These are phyloP conservation scores for Bos javanicus DNA, from an alignment of 2,113 vertebrate species.

Conservation along the genomic window DNA sequence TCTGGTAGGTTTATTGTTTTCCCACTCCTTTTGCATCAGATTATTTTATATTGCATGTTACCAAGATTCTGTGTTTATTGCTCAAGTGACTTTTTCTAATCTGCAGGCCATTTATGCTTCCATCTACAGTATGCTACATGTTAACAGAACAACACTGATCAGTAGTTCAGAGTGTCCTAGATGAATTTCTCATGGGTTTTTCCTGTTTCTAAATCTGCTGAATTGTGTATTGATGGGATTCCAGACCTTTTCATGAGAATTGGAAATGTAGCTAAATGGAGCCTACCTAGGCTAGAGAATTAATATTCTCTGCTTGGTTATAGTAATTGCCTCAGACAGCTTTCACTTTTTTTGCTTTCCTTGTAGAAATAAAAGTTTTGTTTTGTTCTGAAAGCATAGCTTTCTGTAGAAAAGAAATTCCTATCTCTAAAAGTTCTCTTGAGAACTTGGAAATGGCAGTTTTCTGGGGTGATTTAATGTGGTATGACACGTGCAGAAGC, in stretches of 20 bases:
- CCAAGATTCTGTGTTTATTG: constrained; percentile 32
- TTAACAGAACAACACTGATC: neutral
- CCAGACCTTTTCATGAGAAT: neutral
- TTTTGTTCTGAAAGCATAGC: constrained; percentile 76
- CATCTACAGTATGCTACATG: neutral
- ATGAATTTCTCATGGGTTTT: constrained; percentile 5
- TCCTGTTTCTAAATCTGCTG: neutral
- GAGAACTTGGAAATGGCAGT: constrained; percentile 65
- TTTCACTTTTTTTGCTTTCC: constrained; percentile 29
- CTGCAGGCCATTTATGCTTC: neutral
- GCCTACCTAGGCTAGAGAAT: neutral
- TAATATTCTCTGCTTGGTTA: neutral
- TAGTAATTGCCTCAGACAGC: neutral
- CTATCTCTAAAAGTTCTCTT: constrained; percentile 79
- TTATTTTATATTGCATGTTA: constrained; percentile 25
- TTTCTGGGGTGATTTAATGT: constrained; percentile 69
- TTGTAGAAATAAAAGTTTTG: constrained; percentile 39
- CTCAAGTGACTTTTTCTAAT: constrained; percentile 27
- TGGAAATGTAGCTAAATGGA: neutral
- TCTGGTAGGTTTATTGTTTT: constrained; percentile 34
- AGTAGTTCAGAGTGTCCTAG: neutral
- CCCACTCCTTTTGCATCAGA: constrained; percentile 29
- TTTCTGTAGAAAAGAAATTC: constrained; percentile 73
- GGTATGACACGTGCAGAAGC: neutral
- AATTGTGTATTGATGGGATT: neutral